These are phyloP conservation scores for Lethenteron reissneri DNA, from an alignment of 2,113 vertebrate genomes.

Conservation along the genomic window DNA sequence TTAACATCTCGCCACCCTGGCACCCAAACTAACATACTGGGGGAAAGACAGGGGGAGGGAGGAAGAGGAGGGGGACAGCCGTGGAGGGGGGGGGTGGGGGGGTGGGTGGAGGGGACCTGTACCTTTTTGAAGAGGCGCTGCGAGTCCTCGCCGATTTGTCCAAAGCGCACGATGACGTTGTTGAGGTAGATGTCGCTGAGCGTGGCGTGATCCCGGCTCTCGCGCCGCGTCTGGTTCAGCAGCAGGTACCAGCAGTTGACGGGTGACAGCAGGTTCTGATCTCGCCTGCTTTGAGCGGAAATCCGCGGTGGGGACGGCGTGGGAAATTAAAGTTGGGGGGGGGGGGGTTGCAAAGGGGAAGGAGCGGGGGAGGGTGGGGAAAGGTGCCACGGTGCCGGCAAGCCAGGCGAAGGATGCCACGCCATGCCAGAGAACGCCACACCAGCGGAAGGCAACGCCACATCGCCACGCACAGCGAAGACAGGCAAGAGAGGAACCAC, in stretches of 20 bases:
- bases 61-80: too few species aligned
- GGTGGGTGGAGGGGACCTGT: slow-evolving; percentile 8
- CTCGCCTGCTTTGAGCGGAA: slow-evolving; percentile 34
- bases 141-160: slow-evolving; percentile 98
- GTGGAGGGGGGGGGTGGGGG: too few species aligned
- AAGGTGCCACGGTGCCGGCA: not conserved
- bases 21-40: too few species aligned
- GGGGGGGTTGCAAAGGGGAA: not conserved
- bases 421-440: too few species aligned
- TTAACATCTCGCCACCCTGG: too few species aligned
- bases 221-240: slow-evolving; percentile 78
- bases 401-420: too few species aligned
- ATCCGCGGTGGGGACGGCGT: not conserved
- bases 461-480: too few species aligned
- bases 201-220: slow-evolving; percentile 86
- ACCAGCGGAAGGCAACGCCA: too few species aligned
- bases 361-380: not conserved
- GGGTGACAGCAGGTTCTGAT: slow-evolving; percentile 71
- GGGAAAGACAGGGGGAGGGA: too few species aligned
- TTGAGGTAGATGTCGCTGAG: slow-evolving; percentile 97
- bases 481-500: too few species aligned
- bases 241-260: slow-evolving; percentile 95
- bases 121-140: slow-evolving; percentile 96
- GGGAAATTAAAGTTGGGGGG: not conserved
- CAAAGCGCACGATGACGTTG: slow-evolving; percentile 96